Percentiles rank a stretch among this genome's conserved stretches.
Evolutionary conservation across 2,888 invertebrate genomes (phyloP).

Genomic region (Gastracanthus pulcherrimus): DNA sequence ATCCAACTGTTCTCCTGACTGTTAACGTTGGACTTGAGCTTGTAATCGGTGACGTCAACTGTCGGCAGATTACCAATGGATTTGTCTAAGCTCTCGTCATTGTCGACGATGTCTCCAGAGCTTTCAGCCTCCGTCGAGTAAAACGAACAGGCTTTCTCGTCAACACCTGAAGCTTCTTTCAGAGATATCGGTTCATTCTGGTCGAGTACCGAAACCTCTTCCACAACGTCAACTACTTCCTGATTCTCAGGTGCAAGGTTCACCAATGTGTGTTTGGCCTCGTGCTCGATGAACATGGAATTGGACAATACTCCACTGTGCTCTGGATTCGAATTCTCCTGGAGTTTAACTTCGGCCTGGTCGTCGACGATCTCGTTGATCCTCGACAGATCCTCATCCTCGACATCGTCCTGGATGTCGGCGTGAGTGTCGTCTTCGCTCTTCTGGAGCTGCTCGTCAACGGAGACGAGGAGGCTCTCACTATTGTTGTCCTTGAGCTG

Average conservation of each 20-base stretch:
- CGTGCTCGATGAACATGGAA: conserved; percentile 8
- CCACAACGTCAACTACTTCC: background rate
- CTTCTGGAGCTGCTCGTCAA: conserved; percentile 51
- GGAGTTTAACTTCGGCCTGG: too few relatives aligned
- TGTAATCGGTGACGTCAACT: conserved; percentile 48
- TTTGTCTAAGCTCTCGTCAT: conserved; percentile 55
- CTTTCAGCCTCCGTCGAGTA: conserved; percentile 40
- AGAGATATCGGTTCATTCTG: conserved; percentile 57
- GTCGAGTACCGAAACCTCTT: background rate
- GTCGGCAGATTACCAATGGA: background rate
- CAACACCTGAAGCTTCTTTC: conserved; percentile 61
- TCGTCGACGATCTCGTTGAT: conserved; percentile 37
- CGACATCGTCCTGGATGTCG: conserved; percentile 14
- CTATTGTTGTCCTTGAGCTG: conserved; percentile 20
- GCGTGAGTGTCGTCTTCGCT: conserved; percentile 36
- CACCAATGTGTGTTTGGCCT: background rate
- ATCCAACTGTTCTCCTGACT: conserved; percentile 37
- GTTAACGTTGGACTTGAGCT: conserved; percentile 12
- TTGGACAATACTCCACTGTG: conserved; percentile 56
- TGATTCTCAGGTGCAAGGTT: background rate
- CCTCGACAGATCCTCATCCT: conserved; percentile 10
- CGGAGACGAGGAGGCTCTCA: conserved; percentile 42
- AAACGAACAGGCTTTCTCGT: conserved; percentile 62
- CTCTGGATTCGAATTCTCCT: conserved; percentile 57
- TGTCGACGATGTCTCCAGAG: conserved; percentile 31